Base-by-base conservation (phyloP, 2,113 vertebrate genomes). In the Eupsittula cactorum region DNA sequence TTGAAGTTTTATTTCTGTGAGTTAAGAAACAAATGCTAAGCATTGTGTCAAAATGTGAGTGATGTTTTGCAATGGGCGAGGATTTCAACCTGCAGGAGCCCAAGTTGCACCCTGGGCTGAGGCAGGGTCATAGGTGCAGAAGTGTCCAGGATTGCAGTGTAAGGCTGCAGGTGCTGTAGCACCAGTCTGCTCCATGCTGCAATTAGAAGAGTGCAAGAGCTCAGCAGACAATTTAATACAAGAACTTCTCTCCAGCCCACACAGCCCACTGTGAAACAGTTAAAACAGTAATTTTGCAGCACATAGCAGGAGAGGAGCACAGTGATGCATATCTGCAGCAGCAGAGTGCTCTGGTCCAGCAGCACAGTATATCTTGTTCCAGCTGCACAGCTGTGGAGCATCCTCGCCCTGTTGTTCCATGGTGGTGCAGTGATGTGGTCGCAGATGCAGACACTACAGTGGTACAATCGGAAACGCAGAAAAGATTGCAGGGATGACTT, bases 161-260 rank as follows among this genome's bases (percentile, higher is more conserved):
- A 37, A 63, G 20, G 39, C 80, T 79, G 91, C 59, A 82, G 67
- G 25, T 87, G 42, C 82, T 86, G n/a, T 78, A 49, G 42, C 65
- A 62, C 55, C 47, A 53, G n/a, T 49, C 57, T 82, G 83, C 49
- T 88, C 76, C 42, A 41, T 33, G 2, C 7, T 76, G 67, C 52
- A 87, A 73, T 87, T 80, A 80, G 70, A 87, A 88, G 76, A 76
- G 46, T 88, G 57, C 73, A 95, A 59, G 53, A 86, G 84, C 82
- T 86, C 85, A 60, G 44, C 65, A 90, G 80, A 84, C 82, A 75
- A 59, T 94, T 53, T 92, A 86, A 86, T 79, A 42, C 21, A 18
- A 84, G 67, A 96, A 93, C 83, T 96, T 93, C 44, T 91, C 65
- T 88, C 76, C 76, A 93, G 76, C 90, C 80, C 86, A 70, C 69